Conservation (phyloP, 2,888 invertebrate genomes). For the Himalopsyche japonica region DNA sequence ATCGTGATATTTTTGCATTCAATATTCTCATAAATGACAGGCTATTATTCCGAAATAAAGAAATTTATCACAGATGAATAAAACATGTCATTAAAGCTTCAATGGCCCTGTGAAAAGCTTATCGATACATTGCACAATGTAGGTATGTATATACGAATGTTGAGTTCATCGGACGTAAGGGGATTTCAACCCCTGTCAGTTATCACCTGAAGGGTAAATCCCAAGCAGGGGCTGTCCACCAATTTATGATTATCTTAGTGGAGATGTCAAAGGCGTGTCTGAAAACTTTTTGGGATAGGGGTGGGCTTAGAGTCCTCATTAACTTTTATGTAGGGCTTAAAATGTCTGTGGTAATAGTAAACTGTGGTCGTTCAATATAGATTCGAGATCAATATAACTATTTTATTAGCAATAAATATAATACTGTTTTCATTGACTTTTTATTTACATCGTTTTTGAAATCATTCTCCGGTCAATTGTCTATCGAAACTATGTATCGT, state of each 20-base stretch:
- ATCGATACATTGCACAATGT: background rate
- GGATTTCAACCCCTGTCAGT: conserved; percentile 18
- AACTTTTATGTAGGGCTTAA: background rate
- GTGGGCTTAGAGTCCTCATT: background rate
- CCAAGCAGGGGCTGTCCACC: background rate
- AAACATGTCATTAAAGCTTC: background rate
- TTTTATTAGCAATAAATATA: no score
- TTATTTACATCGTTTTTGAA: no score
- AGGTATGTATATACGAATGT: background rate
- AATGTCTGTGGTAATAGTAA: background rate
- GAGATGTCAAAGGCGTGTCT: background rate
- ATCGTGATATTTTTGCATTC: no score
- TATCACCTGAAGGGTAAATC: conserved; percentile 10
- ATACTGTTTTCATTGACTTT: no score
- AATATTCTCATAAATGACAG: no score
- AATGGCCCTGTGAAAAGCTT: background rate
- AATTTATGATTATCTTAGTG: conserved; percentile 9
- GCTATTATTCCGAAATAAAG: no score
- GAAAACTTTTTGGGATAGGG: background rate
- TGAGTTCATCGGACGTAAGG: conserved; percentile 18
- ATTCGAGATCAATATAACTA: no score
- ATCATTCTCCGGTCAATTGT: no score
- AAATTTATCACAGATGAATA: background rate
- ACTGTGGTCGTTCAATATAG: background rate
- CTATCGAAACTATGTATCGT: no score